Conservation (phyloP, 2,797 vertebrate genomes). For the Syndactyla subalaris region DNA sequence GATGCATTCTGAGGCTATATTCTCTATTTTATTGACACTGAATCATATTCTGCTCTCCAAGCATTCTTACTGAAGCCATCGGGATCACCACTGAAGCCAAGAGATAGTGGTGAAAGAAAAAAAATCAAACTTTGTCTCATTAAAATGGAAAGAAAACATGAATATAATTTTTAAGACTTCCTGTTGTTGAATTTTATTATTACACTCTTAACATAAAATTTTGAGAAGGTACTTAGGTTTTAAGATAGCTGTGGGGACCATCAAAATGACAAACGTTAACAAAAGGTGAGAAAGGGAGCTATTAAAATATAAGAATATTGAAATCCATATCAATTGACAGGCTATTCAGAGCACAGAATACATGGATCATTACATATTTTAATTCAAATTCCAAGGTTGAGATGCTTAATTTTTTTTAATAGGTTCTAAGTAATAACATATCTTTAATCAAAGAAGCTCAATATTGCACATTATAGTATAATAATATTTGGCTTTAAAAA, state of each 20-base stretch:
- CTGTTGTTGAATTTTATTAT: conserved; percentile 34
- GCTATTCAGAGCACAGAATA: conserved; percentile 19
- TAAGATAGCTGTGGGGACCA: not conserved
- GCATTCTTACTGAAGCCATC: not conserved
- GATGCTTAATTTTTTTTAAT: conserved; percentile 43
- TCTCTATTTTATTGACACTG: not conserved
- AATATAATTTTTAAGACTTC: conserved; percentile 12
- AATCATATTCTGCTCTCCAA: not conserved
- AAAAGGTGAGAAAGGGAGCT: conserved; percentile 6
- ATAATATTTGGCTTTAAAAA: conserved; percentile 42
- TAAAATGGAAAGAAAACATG: conserved; percentile 34
- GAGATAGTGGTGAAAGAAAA: not conserved
- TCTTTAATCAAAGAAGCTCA: conserved; percentile 35
- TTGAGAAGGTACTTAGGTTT: conserved; percentile 10
- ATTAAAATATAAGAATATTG: conserved; percentile 38
- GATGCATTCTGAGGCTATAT: not conserved
- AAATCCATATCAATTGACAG: conserved; percentile 6
- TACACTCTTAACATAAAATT: conserved; percentile 5
- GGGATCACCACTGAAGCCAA: not conserved
- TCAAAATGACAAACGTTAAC: conserved; percentile 33
- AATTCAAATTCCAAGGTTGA: conserved; percentile 35
- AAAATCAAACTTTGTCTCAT: not conserved
- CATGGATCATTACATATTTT: conserved; percentile 43
- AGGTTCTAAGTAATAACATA: not conserved
- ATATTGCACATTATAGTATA: not conserved